A percentile compares a stretch with the other conserved stretches of the same genome.
Evolutionary conservation across 2,797 vertebrate genomes (phyloP).

Genomic region (Molossus alvarezi): DNA sequence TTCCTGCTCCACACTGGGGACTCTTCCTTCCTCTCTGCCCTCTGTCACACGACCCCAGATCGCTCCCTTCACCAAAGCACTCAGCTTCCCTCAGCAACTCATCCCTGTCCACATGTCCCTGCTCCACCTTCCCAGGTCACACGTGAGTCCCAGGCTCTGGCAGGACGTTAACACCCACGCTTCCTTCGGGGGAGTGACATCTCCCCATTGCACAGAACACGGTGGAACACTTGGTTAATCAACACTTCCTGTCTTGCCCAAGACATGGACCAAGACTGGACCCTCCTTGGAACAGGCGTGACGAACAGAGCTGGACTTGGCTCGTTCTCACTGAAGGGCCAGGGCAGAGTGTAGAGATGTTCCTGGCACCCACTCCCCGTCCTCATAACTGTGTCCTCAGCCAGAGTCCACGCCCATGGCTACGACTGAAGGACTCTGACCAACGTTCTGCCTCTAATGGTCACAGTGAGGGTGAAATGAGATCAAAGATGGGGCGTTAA

Average conservation of each 20-base stretch:
- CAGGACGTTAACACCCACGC: neutral
- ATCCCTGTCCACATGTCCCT: neutral
- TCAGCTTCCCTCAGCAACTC: neutral
- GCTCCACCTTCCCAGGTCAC: neutral
- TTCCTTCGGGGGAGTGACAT: neutral
- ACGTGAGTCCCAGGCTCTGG: neutral
- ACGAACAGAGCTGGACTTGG: neutral
- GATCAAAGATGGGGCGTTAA: neutral
- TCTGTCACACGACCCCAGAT: neutral
- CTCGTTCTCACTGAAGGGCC: neutral
- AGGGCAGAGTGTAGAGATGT: neutral
- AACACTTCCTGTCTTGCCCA: neutral
- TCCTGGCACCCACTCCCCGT: neutral
- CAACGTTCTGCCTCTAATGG: neutral
- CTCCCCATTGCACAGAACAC: neutral
- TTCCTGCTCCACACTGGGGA: accelerated
- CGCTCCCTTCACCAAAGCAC: neutral
- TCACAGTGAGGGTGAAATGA: neutral
- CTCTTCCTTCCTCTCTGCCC: neutral
- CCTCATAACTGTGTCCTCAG: neutral
- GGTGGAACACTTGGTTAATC: neutral
- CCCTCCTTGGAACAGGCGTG: neutral
- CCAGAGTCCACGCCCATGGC: too few species aligned
- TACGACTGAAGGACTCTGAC: neutral
- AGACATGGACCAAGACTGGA: neutral